phyloP scores from a whole-genome alignment of 1,140 invertebrate species.

The Papilio machaon region DNA sequence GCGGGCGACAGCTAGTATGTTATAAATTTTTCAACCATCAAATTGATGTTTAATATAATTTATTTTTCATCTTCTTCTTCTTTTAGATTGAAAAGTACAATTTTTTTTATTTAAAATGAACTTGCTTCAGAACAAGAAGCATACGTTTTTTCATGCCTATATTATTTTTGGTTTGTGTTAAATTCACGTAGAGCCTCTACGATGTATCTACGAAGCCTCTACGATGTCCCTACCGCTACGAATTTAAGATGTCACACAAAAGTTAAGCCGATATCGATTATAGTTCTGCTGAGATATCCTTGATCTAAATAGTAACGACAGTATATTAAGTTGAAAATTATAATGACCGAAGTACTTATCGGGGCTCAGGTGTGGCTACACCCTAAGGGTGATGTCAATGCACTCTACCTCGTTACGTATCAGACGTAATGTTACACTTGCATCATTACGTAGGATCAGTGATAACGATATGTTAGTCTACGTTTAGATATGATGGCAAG shows the following conservation, averaged over 20 bases:
- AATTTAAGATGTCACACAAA: background rate
- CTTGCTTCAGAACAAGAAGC: too few species aligned
- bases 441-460: background rate
- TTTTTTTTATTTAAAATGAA: too few species aligned
- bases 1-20: too few species aligned
- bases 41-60: too few species aligned
- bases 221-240: background rate
- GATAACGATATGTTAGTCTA: background rate
- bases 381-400: conserved; percentile 3
- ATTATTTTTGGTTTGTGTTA: too few species aligned
- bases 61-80: too few species aligned
- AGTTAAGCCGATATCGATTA: background rate
- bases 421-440: background rate
- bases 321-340: background rate
- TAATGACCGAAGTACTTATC: background rate
- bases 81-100: too few species aligned
- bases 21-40: too few species aligned
- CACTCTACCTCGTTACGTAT: background rate
- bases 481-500: background rate
- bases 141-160: too few species aligned
- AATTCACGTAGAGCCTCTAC: background rate
- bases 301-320: background rate
- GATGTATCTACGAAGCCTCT: too few species aligned
- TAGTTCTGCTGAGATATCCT: background rate
- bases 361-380: background rate